phyloP scores from a whole-genome alignment of 2,113 vertebrate species.

The Nibea coibor region DNA sequence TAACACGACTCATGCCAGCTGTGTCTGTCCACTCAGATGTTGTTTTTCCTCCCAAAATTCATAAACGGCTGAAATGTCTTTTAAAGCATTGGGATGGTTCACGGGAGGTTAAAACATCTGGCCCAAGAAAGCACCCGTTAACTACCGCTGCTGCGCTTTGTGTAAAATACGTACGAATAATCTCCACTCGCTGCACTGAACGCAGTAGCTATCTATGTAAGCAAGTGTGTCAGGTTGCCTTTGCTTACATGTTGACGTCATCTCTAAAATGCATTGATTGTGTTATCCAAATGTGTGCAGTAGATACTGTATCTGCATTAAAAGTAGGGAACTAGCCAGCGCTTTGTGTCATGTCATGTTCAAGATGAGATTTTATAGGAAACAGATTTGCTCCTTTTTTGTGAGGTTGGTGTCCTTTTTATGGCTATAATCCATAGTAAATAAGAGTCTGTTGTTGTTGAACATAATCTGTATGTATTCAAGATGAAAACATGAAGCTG shows the following conservation, averaged over 20 bases:
- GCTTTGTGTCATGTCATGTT: conserved; percentile 77
- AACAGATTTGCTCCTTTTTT: conserved; percentile 75
- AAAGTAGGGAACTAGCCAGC: conserved; percentile 72
- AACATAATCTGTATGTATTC: conserved; percentile 80
- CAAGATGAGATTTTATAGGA: conserved; percentile 78
- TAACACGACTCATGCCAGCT: conserved; percentile 11
- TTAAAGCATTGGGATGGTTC: conserved; percentile 22
- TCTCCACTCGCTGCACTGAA: conserved; percentile 45
- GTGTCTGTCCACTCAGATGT: conserved; percentile 4
- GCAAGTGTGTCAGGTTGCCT: conserved; percentile 54
- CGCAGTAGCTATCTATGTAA: conserved; percentile 61
- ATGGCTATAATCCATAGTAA: conserved; percentile 81
- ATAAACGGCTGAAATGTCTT: conserved; percentile 24
- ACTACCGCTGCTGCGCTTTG: conserved; percentile 43
- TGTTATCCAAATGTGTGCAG: conserved; percentile 73
- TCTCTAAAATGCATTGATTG: conserved; percentile 72
- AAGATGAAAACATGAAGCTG: conserved; percentile 76
- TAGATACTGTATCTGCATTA: conserved; percentile 69
- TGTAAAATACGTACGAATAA: conserved; percentile 44
- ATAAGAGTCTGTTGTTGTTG: conserved; percentile 77
- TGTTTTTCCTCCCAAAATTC: background rate
- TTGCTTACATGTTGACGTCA: conserved; percentile 62
- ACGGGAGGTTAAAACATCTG: conserved; percentile 22
- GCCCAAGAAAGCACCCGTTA: conserved; percentile 42
- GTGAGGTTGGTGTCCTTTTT: conserved; percentile 80